Conservation (phyloP, 2,888 invertebrate genomes). For the Disparrhopalites patrizii region DNA sequence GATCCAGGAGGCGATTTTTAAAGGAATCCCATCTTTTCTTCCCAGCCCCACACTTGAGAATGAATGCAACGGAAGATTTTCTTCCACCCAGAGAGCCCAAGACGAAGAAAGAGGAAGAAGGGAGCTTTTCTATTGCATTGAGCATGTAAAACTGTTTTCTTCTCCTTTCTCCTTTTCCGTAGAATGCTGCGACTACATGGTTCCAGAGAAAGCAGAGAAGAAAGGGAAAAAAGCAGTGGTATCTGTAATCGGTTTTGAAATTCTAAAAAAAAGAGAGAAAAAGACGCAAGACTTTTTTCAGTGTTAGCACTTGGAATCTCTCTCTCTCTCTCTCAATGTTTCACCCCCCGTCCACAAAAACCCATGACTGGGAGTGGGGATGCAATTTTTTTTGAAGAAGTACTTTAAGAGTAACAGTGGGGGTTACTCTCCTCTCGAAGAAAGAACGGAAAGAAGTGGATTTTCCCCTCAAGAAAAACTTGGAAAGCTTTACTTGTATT, state of each 20-base stretch:
- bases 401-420: no score
- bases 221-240: not conserved
- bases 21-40: slow-evolving; percentile 12
- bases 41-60: no score
- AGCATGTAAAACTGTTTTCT: slow-evolving; percentile 14
- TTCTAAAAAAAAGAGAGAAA: not conserved
- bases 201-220: not conserved
- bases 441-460: no score
- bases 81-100: not conserved
- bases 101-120: not conserved
- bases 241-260: not conserved
- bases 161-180: not conserved
- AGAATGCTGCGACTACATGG: not conserved
- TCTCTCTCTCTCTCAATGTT: not conserved
- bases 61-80: slow-evolving; percentile 20
- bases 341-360: no score
- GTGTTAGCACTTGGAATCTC: not conserved
- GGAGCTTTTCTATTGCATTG: slow-evolving; percentile 12
- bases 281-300: not conserved
- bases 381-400: no score
- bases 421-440: no score
- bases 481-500: slow-evolving; percentile 5
- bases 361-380: no score
- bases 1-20: slow-evolving; percentile 11
- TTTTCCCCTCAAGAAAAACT: no score